Conservation (phyloP, 2,797 vertebrate genomes). For the Acipenser oxyrinchus region DNA sequence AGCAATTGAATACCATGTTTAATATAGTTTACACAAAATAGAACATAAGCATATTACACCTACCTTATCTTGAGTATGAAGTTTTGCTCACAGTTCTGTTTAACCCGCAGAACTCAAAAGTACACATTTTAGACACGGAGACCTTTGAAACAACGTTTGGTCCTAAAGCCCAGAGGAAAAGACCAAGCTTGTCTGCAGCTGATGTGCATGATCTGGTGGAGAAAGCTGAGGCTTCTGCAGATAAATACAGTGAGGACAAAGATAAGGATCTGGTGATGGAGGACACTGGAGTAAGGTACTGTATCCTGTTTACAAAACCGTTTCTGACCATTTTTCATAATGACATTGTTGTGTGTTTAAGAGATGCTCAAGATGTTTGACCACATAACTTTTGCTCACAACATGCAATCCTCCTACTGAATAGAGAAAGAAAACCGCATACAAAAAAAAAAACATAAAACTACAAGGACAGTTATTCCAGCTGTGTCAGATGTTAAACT, state of each 20-base stretch:
- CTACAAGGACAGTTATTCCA: too few relatives aligned
- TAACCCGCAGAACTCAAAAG: slow-evolving; percentile 74
- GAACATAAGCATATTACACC: too few relatives aligned
- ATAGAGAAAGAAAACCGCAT: too few relatives aligned
- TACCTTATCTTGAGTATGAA: too few relatives aligned
- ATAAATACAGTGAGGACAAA: slow-evolving; percentile 66
- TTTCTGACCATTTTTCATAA: background rate
- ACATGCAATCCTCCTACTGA: too few relatives aligned
- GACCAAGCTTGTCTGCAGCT: slow-evolving; percentile 70
- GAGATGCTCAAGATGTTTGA: background rate
- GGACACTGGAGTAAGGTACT: slow-evolving; percentile 85
- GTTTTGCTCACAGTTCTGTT: slow-evolving; percentile 10
- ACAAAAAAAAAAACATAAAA: too few relatives aligned
- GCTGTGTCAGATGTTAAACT: too few relatives aligned
- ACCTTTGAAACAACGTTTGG: slow-evolving; percentile 91
- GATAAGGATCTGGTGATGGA: slow-evolving; percentile 82
- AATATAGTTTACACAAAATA: too few relatives aligned
- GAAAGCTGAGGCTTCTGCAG: slow-evolving; percentile 65
- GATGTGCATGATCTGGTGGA: slow-evolving; percentile 80
- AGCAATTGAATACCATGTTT: too few relatives aligned
- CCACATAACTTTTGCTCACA: background rate
- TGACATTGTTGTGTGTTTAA: background rate
- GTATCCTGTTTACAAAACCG: background rate
- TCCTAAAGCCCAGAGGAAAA: slow-evolving; percentile 87
- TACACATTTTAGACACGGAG: slow-evolving; percentile 94